Conservation (phyloP, 30 jellyfish, hydroid and myxozoan species). For the Mastigias papua region DNA sequence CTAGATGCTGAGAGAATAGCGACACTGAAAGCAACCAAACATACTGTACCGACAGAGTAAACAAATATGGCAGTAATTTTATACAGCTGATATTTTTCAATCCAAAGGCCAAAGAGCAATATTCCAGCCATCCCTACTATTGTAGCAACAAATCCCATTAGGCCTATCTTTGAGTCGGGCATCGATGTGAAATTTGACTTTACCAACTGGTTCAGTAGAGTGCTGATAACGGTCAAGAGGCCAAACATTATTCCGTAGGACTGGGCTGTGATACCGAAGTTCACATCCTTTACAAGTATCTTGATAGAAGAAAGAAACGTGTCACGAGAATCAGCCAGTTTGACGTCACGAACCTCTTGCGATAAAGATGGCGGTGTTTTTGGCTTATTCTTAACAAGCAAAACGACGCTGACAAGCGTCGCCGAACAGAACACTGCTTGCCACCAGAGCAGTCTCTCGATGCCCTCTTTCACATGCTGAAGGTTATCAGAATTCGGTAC, state of each 20-base stretch:
- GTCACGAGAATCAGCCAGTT: slow-evolving; percentile 6
- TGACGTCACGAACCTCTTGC: slow-evolving; percentile 48
- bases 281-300: slow-evolving; percentile 29
- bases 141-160: slow-evolving; percentile 76
- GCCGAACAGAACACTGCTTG: slow-evolving; percentile 59
- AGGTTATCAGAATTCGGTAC: slow-evolving; percentile 52
- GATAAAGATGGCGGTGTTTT: slow-evolving; percentile 74
- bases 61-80: slow-evolving; percentile 64
- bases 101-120: slow-evolving; percentile 68
- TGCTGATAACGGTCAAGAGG: slow-evolving; percentile 42
- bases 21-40: slow-evolving; percentile 41
- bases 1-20: slow-evolving; percentile 27
- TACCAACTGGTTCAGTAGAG: slow-evolving; percentile 66
- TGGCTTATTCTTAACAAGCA: slow-evolving; percentile 69
- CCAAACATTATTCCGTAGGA: slow-evolving; percentile 79
- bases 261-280: slow-evolving; percentile 65
- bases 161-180: slow-evolving; percentile 72
- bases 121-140: slow-evolving; percentile 68
- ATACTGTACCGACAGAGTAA: slow-evolving; percentile 37
- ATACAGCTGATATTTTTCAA: slow-evolving; percentile 61
- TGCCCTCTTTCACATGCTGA: slow-evolving; percentile 40
- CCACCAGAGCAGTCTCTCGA: slow-evolving; percentile 39
- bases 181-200: slow-evolving; percentile 43
- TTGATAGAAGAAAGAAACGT: slow-evolving; percentile 41
- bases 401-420: slow-evolving; percentile 47